Base-by-base conservation (phyloP, 2,113 vertebrate genomes). In the Eolophus roseicapilla region DNA sequence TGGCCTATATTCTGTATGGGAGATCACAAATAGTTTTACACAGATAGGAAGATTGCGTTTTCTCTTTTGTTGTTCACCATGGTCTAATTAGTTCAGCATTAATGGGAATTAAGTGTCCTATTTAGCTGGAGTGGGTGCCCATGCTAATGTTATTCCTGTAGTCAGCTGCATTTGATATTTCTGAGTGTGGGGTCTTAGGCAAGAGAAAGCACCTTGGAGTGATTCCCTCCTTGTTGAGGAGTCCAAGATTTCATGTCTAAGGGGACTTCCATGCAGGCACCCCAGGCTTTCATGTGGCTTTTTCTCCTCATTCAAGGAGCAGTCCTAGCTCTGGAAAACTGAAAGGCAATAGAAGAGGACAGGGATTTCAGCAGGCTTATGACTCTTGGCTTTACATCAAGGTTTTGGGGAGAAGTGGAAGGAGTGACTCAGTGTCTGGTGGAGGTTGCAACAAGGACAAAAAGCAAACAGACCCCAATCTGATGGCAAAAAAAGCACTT, bases 71-170 rank as follows among this genome's bases (percentile, higher is more conserved):
- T 86, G 86, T 15, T 88, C 88, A 71, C 74, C 28, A 6, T 68
- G 90, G 80, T 93, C 69, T 95, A 96, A 96, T 94, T 94, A 94
- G 86, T 41, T 69, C 88, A 87, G 65, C 62, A 69, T 92, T 95
- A 95, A 96, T 82, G 91, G 93, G 91, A 94, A 96, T 87, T 95
- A 82, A 92, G 37, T 89, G 92, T 81, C 92, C 88, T 86, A 84
- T 86, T 93, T 94, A 92, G 83, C 80, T 65, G 83, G 55, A 82
- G 52, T 44, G 91, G 88, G 52, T 95, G 82, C 47, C 60, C n/a
- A 11, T 43, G 62, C 10, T 85, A 41, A 73, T 33, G 50, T 29
- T 89, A 37, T 81, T 62, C 82, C 62, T 62, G 47, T 44, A 78
- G n/a, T 17, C n/a, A 77, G 67, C 33, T 86, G 64, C 55, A 39